A percentile compares a stretch with the other conserved stretches of the same genome.
phyloP scores from a whole-genome alignment of 2,113 vertebrate species.

The Antigone vipio region DNA sequence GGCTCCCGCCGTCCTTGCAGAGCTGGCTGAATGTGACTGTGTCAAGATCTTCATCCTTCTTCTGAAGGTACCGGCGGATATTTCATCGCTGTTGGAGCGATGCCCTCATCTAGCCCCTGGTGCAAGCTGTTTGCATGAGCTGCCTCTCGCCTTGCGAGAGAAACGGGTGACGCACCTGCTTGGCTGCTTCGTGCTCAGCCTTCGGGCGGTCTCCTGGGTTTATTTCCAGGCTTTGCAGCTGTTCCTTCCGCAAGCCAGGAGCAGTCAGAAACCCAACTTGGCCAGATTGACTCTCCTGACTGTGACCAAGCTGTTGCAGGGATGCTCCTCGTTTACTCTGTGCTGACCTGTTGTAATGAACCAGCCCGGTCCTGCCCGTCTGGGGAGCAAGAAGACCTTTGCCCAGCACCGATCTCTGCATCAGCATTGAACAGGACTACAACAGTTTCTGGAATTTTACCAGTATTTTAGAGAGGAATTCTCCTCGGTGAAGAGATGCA shows the following conservation, averaged over 20 bases:
- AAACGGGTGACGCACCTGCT: background rate
- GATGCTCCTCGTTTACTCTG: background rate
- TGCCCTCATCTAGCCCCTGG: background rate
- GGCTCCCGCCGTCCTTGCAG: background rate
- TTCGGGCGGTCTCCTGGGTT: background rate
- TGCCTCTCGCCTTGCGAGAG: background rate
- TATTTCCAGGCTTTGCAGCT: conserved; percentile 20
- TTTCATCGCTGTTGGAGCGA: fast-evolving
- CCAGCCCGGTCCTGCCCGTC: background rate
- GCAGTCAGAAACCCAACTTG: background rate
- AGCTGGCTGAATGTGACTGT: background rate
- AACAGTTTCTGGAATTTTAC: background rate
- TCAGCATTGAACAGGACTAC: too few relatives aligned
- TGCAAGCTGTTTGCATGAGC: background rate
- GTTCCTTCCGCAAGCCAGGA: background rate
- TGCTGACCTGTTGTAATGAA: background rate
- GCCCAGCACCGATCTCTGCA: background rate
- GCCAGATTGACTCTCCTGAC: background rate
- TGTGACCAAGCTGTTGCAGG: background rate
- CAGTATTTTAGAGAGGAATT: background rate
- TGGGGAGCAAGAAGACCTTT: background rate
- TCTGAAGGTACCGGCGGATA: background rate
- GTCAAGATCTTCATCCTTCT: background rate
- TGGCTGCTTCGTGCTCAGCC: background rate
- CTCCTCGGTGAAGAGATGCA: fast-evolving